Evolutionary conservation across 2,113 vertebrate species (phyloP), one percentile per base, ranked within the genome.

Genomic region (Ibidorhyncha struthersii): DNA sequence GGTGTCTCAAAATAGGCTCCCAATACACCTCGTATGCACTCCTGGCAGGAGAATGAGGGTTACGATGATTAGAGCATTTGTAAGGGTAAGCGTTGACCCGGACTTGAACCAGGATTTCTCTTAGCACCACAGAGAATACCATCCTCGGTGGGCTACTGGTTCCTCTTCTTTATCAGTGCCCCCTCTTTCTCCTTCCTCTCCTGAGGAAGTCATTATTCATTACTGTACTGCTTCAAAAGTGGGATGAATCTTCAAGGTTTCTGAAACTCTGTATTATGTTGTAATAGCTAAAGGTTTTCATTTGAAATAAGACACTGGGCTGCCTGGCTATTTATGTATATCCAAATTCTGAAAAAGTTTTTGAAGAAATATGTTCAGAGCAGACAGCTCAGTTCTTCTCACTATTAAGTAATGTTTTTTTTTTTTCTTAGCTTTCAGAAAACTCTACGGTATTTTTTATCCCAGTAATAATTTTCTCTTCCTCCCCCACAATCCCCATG

Each of bases 11-110:
- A 80, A 34, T 1, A 67, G 71, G 47, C 55, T 47, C 55, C 59
- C 43, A 53, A 72, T 14, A 19, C 0, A 0, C 27, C 32, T 63
- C 0, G 1, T n/a, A 8, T 32, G 40, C 25, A 50, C 49, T 50
- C 22, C 21, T 50, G 49, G 49, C 49, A 50, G 49, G 49, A 50
- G 49, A 65, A 56, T 10, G 21, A 70, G 14, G 27, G 19, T 40
- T 41, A 11, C 26, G 29, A 27, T 41, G 52, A 72, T 52, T 9
- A 41, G 29, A 62, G 36, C 18, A 58, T 43, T 71, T 45, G 10
- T 70, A 47, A 63, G 18, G 36, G 4, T 45, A 55, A 50, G 26
- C n/a, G 19, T 32, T 77, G 89, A 59, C 45, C 66, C 26, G 27
- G 29, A 43, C 43, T 53, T 38, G 55, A 92, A 49, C 43, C 0